Evolutionary conservation across 2,797 vertebrate species (phyloP).

Genomic region (Thripadectes ignobilis): DNA sequence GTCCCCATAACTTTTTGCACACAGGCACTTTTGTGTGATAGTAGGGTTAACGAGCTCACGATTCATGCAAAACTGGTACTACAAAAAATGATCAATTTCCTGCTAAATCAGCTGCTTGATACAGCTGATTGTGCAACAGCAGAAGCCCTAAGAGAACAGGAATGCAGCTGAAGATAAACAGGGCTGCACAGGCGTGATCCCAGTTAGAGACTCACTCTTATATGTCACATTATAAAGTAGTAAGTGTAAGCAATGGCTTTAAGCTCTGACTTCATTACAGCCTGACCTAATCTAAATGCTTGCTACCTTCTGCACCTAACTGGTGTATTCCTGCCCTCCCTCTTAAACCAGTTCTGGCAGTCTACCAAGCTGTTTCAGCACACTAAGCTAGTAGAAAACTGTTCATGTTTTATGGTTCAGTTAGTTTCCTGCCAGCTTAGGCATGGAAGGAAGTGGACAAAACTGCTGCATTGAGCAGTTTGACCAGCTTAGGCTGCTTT

Average conservation of each 20-base stretch:
- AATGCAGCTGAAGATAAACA: background rate
- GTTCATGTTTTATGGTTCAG: background rate
- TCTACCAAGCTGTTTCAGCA: constrained; percentile 9
- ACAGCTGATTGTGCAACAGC: background rate
- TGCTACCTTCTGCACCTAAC: background rate
- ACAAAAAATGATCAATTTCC: background rate
- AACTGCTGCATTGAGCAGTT: background rate
- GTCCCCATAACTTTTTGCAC: background rate
- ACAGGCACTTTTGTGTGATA: background rate
- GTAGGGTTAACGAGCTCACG: background rate
- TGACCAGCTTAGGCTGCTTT: constrained; percentile 32
- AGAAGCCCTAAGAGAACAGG: background rate
- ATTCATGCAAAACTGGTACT: background rate
- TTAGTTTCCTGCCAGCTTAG: constrained; percentile 15
- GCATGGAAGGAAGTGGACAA: constrained; percentile 27
- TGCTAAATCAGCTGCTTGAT: background rate
- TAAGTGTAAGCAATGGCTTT: background rate
- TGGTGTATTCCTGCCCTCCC: background rate
- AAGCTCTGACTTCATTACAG: background rate
- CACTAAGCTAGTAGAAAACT: background rate
- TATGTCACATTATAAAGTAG: background rate
- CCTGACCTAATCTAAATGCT: background rate
- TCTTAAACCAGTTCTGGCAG: constrained; percentile 8
- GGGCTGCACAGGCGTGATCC: background rate
- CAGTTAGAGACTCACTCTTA: background rate